Evolutionary conservation across 2,113 vertebrate genomes (phyloP), one percentile per base, ranked within the genome.

Genomic region (Candoia aspera): DNA sequence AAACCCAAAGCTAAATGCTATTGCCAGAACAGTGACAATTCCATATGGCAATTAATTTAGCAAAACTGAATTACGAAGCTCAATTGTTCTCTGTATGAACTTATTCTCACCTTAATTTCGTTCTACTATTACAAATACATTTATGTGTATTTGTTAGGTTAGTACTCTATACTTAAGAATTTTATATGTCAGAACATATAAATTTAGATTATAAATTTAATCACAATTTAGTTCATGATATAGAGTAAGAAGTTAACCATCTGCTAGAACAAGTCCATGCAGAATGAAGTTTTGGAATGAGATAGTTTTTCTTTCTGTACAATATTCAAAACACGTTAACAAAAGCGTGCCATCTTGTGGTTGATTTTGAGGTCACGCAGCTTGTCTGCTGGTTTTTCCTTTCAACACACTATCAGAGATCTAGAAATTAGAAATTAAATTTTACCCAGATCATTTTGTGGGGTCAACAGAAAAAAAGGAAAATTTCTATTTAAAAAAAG

Each of bases 331-430:
- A 49, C 23, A 83, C 64, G 13, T 21, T 21, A 83, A 59, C 17
- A 24, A 37, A 59, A 17, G 42, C 9, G 13, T 29, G 68, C 37
- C 54, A n/a, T 42, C 54, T 26, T 49, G 29, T 88, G 64, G 64
- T 49, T 10, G 21, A 26, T 11, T 92, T n/a, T 84, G 55, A 37
- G 53, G 58, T 29, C 58, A 26, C 86, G 49, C 2, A 88, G 24
- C 13, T 93, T 92, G 88, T 86, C 92, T 94, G 85, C 24, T 90
- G 90, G 58, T 94, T 86, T 92, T 62, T 92, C 87, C 68, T 93
- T 86, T 90, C 92, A 73, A 24, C 6, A 93, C 62, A n/a, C 88
- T 91, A n/a, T 90, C 60, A 26, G 8, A 26, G 8, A 13, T 53
- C 17, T 64, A 90, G 62, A 2, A 15, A 87, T 87, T 83, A n/a